Evolutionary conservation across 2,113 vertebrate genomes (phyloP), one percentile per base, ranked within the genome.

Genomic region (Ceratotherium simum): DNA sequence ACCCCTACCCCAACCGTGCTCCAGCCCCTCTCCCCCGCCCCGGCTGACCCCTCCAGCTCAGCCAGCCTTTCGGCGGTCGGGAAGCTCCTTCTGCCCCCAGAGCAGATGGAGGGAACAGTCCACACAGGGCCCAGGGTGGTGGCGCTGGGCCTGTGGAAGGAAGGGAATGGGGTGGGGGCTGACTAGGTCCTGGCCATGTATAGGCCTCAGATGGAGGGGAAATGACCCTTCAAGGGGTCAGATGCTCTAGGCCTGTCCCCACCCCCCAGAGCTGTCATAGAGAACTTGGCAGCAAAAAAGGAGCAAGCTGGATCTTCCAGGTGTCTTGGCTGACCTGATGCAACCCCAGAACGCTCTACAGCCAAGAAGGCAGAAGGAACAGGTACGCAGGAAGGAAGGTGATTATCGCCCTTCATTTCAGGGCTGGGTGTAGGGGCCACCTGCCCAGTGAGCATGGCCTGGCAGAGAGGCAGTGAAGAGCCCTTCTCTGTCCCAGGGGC

Each of bases 301-400:
- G 13, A 81, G 39, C 31, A 46, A 48, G 91, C 91, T 62, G 42
- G n/a, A 51, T 92, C 79, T 70, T 62, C 92, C 87, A 84, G 75
- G 80, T 94, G 70, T 90, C 82, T 72, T 78, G 62, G 75, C 87
- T 87, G 82, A 97, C 64, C 94, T 65, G 17, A 86, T 33, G 29
- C 69, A 90, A 95, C 88, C 95, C 95, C 60, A 42, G 46, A 42
- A 76, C 36, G 56, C 96, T 88, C 96, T 67, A 64, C 9, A 4
- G 89, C 80, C 58, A n/a, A 83, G 62, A 91, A 94, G 84, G 80
- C 54, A 46, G 80, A 39, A 21, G 67, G 76, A 81, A 85, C 17
- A 36, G 91, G 14, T 93, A 72, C 0, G 39, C 93, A 81, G 96
- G 96, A 84, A 97, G 88, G 51, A 3, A 1, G 8, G 81, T 88